phyloP scores from a whole-genome alignment of 2,888 invertebrate genomes.

The Nomada goodeniana region DNA sequence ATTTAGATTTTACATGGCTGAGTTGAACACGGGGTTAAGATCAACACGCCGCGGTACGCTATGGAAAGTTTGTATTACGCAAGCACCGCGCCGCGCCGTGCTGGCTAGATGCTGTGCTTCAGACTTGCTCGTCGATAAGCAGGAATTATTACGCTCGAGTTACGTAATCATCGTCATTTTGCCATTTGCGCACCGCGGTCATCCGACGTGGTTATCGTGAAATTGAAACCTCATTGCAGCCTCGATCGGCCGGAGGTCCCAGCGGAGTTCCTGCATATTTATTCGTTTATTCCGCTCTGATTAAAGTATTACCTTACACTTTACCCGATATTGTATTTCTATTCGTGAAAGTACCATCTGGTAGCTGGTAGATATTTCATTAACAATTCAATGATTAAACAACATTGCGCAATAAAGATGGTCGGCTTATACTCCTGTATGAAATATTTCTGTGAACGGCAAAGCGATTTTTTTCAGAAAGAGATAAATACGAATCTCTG shows the following conservation, averaged over 20 bases:
- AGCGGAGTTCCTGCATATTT: background rate
- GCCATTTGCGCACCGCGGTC: background rate
- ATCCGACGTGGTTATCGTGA: background rate
- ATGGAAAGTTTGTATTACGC: constrained; percentile 60
- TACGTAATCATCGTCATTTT: constrained; percentile 26
- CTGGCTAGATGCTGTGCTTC: constrained; percentile 34
- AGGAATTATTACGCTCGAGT: constrained; percentile 42
- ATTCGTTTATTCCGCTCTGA: no score
- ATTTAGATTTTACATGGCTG: constrained; percentile 68
- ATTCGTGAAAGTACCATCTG: no score
- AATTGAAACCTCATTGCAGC: background rate
- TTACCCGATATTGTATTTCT: no score
- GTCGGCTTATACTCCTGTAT: no score
- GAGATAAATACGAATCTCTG: no score
- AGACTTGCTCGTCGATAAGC: constrained; percentile 46
- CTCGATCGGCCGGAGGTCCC: background rate
- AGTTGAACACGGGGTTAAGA: constrained; percentile 60
- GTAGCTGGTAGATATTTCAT: no score
- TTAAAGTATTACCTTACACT: no score
- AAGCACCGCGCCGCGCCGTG: constrained; percentile 24
- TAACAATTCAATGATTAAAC: no score
- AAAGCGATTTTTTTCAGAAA: no score
- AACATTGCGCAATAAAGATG: no score
- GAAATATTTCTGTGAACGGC: no score
- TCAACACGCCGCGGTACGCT: constrained; percentile 58